These are phyloP conservation scores for Xenopus borealis DNA, from an alignment of 2,113 vertebrate genomes.

Conservation along the genomic window DNA sequence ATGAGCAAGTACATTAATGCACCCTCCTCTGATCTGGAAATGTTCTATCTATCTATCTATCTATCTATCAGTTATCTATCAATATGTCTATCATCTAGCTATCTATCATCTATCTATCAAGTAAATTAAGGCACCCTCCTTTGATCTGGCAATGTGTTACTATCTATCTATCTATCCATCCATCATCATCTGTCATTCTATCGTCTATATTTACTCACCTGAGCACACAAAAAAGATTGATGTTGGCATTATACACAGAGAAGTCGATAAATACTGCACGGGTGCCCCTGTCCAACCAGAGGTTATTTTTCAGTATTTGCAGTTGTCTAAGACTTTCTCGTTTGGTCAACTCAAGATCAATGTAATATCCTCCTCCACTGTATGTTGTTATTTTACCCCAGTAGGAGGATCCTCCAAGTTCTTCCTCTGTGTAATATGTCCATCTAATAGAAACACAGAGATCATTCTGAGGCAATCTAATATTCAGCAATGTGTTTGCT, in stretches of 20 bases:
- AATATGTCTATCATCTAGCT: no score
- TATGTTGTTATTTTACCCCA: conserved; percentile 90
- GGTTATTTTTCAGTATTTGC: conserved; percentile 68
- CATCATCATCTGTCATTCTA: no score
- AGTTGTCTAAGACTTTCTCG: conserved; percentile 69
- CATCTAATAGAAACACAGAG: conserved; percentile 66
- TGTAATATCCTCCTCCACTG: conserved; percentile 87
- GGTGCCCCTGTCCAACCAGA: conserved; percentile 90
- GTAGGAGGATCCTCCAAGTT: conserved; percentile 84
- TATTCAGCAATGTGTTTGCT: no score
- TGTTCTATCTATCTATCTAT: no score
- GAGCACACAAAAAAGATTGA: conserved; percentile 94
- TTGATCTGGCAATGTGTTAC: no score
- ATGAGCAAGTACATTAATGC: no score
- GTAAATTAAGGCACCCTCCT: no score
- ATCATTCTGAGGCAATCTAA: no score
- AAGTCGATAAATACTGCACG: conserved; percentile 89
- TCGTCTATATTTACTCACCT: conserved; percentile 63
- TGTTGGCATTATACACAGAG: conserved; percentile 96
- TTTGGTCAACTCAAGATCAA: conserved; percentile 77
- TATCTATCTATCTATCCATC: no score
- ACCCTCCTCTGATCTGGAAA: no score
- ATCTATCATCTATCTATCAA: no score
- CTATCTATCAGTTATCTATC: no score
- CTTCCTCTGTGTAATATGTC: conserved; percentile 84